Evolutionary conservation across 2,888 invertebrate species (phyloP).

Genomic region (Drymonia ruficornis): DNA sequence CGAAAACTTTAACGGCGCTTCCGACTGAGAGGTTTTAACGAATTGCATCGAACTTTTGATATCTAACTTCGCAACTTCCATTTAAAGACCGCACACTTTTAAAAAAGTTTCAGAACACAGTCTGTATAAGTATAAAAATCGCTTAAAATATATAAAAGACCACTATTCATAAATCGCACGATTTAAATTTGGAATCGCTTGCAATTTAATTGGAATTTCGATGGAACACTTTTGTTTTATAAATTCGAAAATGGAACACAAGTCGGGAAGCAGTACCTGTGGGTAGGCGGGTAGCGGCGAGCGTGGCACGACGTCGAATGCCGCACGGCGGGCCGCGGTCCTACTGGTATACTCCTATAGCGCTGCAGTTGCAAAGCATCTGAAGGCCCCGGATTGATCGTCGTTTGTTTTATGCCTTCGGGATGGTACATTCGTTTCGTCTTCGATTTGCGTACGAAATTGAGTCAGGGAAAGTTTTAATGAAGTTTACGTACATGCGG

Average conservation of each 20-base stretch:
- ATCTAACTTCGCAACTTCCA: neutral
- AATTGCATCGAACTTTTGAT: neutral
- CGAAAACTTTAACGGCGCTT: conserved; percentile 17
- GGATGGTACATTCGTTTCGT: neutral
- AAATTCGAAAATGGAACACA: conserved; percentile 24
- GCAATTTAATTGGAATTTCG: neutral
- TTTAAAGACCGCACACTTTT: conserved; percentile 2
- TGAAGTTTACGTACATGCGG: conserved; percentile 30
- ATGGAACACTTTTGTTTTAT: conserved; percentile 3
- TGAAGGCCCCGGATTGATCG: conserved; percentile 60
- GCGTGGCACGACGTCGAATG: conserved; percentile 62
- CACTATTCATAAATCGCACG: neutral
- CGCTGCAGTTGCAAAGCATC: conserved; percentile 63
- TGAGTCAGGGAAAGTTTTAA: conserved; percentile 45
- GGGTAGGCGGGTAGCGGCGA: conserved; percentile 53
- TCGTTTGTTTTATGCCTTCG: conserved; percentile 20
- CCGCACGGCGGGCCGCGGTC: conserved; percentile 57
- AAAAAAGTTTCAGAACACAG: neutral
- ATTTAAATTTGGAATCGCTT: neutral
- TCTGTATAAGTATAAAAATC: neutral
- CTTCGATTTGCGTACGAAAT: conserved; percentile 50
- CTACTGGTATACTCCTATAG: conserved; percentile 35
- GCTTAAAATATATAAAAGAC: neutral
- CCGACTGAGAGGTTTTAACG: neutral
- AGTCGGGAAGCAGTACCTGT: conserved; percentile 39